Evolutionary conservation across 2,113 vertebrate genomes (phyloP), one percentile per base, ranked within the genome.

Genomic region (Cyprinus carpio): DNA sequence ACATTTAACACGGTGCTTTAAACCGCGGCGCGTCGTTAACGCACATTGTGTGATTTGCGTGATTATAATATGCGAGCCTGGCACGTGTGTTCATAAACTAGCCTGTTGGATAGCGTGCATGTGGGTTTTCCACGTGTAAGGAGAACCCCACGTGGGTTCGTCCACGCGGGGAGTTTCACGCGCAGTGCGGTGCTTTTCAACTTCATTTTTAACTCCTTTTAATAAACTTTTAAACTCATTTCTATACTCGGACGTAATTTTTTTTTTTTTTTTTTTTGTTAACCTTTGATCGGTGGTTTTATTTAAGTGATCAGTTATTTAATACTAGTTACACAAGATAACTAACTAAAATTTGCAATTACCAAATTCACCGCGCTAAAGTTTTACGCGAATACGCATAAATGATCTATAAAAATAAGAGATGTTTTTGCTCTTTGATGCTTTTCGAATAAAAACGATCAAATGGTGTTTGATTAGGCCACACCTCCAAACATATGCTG

Each of bases 61-160:
- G 15, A 51, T 43, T 65, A 7, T 12, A 29, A 4, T 2, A 27
- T 23, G 2, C 1, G 4, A 49, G n/a, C 3, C 16, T 13, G 23
- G 15, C 43, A 25, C 74, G 0, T 29, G 13, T 27, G 6, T 9
- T 56, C 3, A n/a, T 51, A 6, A 1, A 3, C 43, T 20, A 2
- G 9, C 9, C 13, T 13, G 27, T 6, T 71, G 0, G 29, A 7
- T 18, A 4, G 46, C 10, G 11, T 16, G n/a, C 23, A 4, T 29
- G 74, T 20, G 74, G 15, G 9, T 20, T 43, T 80, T 46, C 58
- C 78, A 80, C 78, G 78, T 67, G 62, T 49, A 64, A 46, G 60
- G 40, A 6, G 43, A 29, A 25, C n/a, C 86, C 85, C 89, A 89
- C 87, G 88, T 89, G 88, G 87, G 88, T 40, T 67, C 40, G 15